phyloP scores from a whole-genome alignment of 1,140 invertebrate genomes.

The Sinonovacula constricta region DNA sequence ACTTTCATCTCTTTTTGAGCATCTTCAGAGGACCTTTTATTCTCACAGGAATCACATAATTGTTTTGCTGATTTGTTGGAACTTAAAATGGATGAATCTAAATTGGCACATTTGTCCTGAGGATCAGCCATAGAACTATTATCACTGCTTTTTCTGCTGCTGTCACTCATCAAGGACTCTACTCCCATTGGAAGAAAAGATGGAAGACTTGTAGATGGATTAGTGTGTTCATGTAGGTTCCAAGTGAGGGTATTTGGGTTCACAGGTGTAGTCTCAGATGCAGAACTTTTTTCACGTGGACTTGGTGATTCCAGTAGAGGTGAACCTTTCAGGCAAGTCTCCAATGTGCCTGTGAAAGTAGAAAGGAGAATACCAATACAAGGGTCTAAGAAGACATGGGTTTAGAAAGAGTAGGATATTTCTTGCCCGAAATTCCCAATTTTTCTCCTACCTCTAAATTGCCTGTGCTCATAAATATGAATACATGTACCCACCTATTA shows the following conservation, averaged over 20 bases:
- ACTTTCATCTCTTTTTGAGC: conserved; percentile 4
- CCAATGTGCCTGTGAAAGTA: conserved; percentile 58
- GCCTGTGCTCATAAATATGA: no score
- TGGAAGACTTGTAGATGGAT: background rate
- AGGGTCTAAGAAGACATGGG: conserved; percentile 91
- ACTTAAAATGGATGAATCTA: no score
- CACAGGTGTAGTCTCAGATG: conserved; percentile 6
- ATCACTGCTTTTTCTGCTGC: background rate
- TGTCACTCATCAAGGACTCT: conserved; percentile 20
- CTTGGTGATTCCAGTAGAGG: conserved; percentile 55
- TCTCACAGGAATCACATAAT: conserved; percentile 25
- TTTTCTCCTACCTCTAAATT: no score
- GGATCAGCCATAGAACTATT: no score
- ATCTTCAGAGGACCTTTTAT: conserved; percentile 9
- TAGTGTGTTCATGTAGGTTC: background rate
- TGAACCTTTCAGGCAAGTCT: conserved; percentile 61
- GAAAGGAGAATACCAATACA: conserved; percentile 84
- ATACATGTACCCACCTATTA: no score
- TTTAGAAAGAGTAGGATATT: no score
- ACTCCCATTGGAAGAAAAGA: conserved; percentile 34
- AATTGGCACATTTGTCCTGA: no score
- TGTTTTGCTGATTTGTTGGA: no score
- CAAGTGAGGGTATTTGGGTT: conserved; percentile 29
- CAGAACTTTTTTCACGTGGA: conserved; percentile 56
- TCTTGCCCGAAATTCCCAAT: no score